Conservation (phyloP, 1,140 invertebrate genomes). For the Stenopsyche tienmushanensis region DNA sequence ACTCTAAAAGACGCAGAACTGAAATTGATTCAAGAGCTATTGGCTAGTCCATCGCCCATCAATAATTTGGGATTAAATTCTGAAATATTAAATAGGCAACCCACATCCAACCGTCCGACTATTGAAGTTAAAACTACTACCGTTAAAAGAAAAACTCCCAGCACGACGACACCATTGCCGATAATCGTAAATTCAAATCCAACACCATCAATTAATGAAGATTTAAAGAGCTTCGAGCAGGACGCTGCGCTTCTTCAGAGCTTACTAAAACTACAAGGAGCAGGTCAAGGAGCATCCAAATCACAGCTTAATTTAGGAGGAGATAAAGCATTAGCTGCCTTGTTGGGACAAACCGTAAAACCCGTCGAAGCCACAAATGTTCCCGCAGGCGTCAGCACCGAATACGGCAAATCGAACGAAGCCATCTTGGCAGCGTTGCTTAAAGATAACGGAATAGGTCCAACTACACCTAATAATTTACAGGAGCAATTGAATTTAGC, state of each 20-base stretch:
- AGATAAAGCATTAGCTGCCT: slow-evolving; percentile 51
- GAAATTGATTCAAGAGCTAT: slow-evolving; percentile 47
- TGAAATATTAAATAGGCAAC: slow-evolving; percentile 3
- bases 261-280: slow-evolving; percentile 52
- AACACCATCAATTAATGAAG: slow-evolving; percentile 50
- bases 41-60: slow-evolving; percentile 47
- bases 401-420: slow-evolving; percentile 62
- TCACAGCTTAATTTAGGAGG: slow-evolving; percentile 36
- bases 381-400: slow-evolving; percentile 52
- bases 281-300: slow-evolving; percentile 49
- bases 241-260: slow-evolving; percentile 53
- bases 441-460: slow-evolving; percentile 67
- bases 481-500: slow-evolving; percentile 60
- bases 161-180: slow-evolving; percentile 4
- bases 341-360: slow-evolving; percentile 47
- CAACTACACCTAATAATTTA: slow-evolving; percentile 59
- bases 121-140: slow-evolving; percentile 15
- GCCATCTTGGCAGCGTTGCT: slow-evolving; percentile 65
- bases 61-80: slow-evolving; percentile 42
- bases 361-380: slow-evolving; percentile 48
- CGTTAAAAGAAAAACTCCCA: slow-evolving; percentile 15
- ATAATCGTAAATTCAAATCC: background rate
- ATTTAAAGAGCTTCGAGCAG: slow-evolving; percentile 50
- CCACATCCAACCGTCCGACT: background rate
- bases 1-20: slow-evolving; percentile 44